These are phyloP conservation scores for Pogona vitticeps DNA, from an alignment of 2,113 vertebrate genomes.

Conservation along the genomic window DNA sequence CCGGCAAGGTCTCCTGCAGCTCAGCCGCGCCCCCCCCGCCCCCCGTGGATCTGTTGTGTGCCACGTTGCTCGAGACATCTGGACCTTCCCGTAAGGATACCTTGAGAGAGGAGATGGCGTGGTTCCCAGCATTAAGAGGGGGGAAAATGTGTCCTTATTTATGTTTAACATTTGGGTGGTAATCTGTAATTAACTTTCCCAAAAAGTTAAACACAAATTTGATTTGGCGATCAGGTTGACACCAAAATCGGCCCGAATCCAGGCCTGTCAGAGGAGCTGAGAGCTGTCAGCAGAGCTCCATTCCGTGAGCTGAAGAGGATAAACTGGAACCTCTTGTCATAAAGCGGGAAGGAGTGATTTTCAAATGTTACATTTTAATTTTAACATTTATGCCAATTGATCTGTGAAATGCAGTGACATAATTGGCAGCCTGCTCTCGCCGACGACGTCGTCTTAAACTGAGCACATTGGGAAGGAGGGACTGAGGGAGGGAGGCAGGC, in stretches of 20 bases:
- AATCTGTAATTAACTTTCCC: slow-evolving; percentile 57
- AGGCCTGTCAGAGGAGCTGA: slow-evolving; percentile 72
- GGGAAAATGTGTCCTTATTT: rapidly evolving
- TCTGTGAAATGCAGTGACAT: slow-evolving; percentile 77
- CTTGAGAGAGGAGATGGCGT: rapidly evolving
- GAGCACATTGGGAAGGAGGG: slow-evolving; percentile 59
- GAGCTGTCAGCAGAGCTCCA: slow-evolving; percentile 73
- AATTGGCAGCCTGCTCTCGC: slow-evolving; percentile 73
- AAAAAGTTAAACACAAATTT: slow-evolving; percentile 55
- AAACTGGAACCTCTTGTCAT: slow-evolving; percentile 75
- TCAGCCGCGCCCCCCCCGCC: neutral
- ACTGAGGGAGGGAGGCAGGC: neutral
- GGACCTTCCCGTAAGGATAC: rapidly evolving
- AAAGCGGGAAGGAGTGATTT: slow-evolving; percentile 37
- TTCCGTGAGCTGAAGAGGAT: slow-evolving; percentile 70
- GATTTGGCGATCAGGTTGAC: slow-evolving; percentile 70
- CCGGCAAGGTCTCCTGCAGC: neutral
- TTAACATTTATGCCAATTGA: slow-evolving; percentile 78
- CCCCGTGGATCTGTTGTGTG: neutral
- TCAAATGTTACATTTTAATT: slow-evolving; percentile 78
- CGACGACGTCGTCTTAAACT: slow-evolving; percentile 51
- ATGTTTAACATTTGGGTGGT: neutral
- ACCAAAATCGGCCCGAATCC: slow-evolving; percentile 72
- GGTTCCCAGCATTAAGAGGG: neutral
- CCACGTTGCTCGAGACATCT: rapidly evolving